Evolutionary conservation across 2,888 invertebrate genomes (phyloP).

Genomic region (Andrena minutula): DNA sequence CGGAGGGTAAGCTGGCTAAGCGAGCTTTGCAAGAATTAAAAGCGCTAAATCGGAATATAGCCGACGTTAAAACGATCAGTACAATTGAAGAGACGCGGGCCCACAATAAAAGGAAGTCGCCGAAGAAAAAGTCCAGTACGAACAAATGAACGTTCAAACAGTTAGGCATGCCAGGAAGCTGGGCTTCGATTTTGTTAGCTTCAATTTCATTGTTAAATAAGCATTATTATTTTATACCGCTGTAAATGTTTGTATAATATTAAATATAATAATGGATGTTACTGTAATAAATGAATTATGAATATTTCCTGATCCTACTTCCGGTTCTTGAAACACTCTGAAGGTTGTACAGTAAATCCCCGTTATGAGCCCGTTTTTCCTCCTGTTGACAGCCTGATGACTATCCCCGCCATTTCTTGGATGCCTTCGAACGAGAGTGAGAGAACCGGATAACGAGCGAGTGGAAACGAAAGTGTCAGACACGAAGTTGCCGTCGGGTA

Average conservation of each 20-base stretch:
- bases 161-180: too few species aligned
- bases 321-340: too few species aligned
- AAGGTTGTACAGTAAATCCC: too few species aligned
- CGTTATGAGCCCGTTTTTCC: too few species aligned
- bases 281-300: too few species aligned
- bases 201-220: not conserved
- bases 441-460: too few species aligned
- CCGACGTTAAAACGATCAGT: constrained; percentile 65
- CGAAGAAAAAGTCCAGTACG: constrained; percentile 29
- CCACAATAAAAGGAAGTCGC: constrained; percentile 45
- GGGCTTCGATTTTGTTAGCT: not conserved
- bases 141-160: constrained; percentile 8
- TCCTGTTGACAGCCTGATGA: too few species aligned
- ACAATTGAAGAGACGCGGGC: constrained; percentile 10
- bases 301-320: too few species aligned
- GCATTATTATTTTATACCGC: not conserved
- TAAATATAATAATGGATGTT: not conserved
- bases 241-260: not conserved
- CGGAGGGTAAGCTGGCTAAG: constrained; percentile 90
- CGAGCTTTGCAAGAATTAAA: constrained; percentile 89
- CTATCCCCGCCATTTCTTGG: too few species aligned
- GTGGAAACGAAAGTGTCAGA: too few species aligned
- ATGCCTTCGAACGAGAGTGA: too few species aligned
- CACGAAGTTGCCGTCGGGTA: too few species aligned
- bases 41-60: constrained; percentile 86